Base-by-base conservation (phyloP, 2,113 vertebrate genomes). In the Sphaerodactylus townsendi region DNA sequence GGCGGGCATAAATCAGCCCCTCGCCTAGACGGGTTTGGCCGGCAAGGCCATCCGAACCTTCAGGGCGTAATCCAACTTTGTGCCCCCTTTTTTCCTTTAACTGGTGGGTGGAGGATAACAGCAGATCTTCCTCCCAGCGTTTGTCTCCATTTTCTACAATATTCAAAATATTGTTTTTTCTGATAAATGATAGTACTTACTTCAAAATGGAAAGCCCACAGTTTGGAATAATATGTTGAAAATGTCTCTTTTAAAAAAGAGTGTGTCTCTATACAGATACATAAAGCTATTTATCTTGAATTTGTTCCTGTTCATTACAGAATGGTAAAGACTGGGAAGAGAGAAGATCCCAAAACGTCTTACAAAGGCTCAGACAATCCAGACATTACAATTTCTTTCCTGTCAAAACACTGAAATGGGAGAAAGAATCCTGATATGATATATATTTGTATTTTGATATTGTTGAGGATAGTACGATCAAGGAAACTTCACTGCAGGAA, bases 401-500 rank as follows among this genome's bases (percentile, higher is more conserved):
- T 66, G 30, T 21, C 21, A n/a, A 37, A 77, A 23, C 10, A 65
- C 17, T 79, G n/a, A n/a, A n/a, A 4, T 9, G 21, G n/a, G 23
- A 6, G 39, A 77, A 53, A 28, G 64, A 48, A 4, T 10, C 28
- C 21, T 68, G 48, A 68, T 11, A 5, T 48, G 19, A 68, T 33
- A 10, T 48, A 28, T 46, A 14, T 84, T 50, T 74, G 9, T n/a
- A 93, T 90, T 91, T 89, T 93, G 90, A 91, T 91, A 93, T 79
- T 84, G 4, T 68, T 46, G 85, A 90, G 93, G 89, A 94, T 90
- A 92, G 88, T 88, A 91, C 88, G 90, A 90, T 92, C 91, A 86
- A 89, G 89, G 68, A 85, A 87, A 91, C 81, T 90, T 89, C 87
- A 50, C 37, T 89, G 87, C 85, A 90, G 89, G 79, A 85, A 92